These are phyloP conservation scores for Acanthornis magna DNA, from an alignment of 2,797 vertebrate species.

Conservation along the genomic window DNA sequence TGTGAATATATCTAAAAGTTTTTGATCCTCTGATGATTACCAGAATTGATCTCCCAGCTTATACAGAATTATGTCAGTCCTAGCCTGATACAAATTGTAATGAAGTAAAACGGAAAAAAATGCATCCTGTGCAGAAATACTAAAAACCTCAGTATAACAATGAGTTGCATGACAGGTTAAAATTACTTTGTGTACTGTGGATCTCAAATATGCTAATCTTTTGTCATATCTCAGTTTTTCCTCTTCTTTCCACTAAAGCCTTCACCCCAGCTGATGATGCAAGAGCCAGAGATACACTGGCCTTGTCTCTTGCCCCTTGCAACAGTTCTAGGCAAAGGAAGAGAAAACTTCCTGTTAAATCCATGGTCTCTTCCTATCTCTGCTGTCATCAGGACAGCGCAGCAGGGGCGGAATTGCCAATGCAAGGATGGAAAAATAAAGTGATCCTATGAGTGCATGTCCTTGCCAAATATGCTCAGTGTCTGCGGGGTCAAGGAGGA, in stretches of 20 bases:
- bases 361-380: not conserved
- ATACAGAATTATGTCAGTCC: not conserved
- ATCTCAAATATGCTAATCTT: not conserved
- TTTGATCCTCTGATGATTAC: not conserved
- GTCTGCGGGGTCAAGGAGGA: not conserved
- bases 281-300: not conserved
- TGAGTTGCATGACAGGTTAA: not conserved
- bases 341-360: not conserved
- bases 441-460: not conserved
- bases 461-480: accelerated
- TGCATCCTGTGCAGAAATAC: not conserved
- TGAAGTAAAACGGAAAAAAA: not conserved
- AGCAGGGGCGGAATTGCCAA: accelerated
- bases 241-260: not conserved
- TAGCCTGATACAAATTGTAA: not conserved
- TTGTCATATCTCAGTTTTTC: not conserved
- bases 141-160: not conserved
- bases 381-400: not conserved
- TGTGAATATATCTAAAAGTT: not conserved
- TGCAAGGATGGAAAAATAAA: not conserved
- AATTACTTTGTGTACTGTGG: not conserved
- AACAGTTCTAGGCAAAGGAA: not conserved
- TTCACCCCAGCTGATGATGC: not conserved
- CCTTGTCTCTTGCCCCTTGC: not conserved
- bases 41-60: not conserved